Base-by-base conservation (phyloP, 1,140 invertebrate species). In the Drosophila orena region DNA sequence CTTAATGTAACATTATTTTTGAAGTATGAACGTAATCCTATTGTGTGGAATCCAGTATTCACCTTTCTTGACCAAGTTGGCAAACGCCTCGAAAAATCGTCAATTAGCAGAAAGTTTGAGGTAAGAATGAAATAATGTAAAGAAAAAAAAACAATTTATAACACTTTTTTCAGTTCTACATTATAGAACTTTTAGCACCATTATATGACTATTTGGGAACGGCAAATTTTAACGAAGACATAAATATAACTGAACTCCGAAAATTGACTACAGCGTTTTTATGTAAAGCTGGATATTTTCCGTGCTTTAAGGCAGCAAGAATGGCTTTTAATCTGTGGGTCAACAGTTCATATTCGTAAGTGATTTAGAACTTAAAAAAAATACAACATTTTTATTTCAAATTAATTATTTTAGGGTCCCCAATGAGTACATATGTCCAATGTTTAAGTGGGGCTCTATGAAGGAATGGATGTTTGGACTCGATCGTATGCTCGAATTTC, bases 391-490 rank as follows among this genome's bases (percentile, higher is more conserved):
- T 24, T 24, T 24, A 24, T 24, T 24, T 24, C 0, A 0, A 24
- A 24, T 5, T 24, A 24, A 0, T 24, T 24, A 24, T 24, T 24
- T 30, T 30, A 97, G 96, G 4, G 94, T 96, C 38, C 93, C 95
- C 10, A 96, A 95, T 83, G 94, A 95, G 81, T 96, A 94, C 79
- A 94, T 96, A 42, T 96, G 96, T 59, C 95, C 96, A 5, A 95
- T 97, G 2, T 96, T 96, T 78, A 95, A 95, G 91, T 96, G 95
- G 94, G 96, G 96, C 0, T 94, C 95, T 0, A 93, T 93, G 61
- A 94, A 96, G 34, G 96, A 97, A 92, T 97, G 96, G 96, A 94
- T 96, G 70, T 96, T 96, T 80, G 96, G 96, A 58, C 92, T 97
- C 0, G 93, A 96, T 60, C 93, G 96, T 14, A 94, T 96, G 0